Percentiles rank a stretch among this genome's conserved stretches.
Evolutionary conservation across 2,113 vertebrate genomes (phyloP).

Genomic region (Amblyornis subalaris): DNA sequence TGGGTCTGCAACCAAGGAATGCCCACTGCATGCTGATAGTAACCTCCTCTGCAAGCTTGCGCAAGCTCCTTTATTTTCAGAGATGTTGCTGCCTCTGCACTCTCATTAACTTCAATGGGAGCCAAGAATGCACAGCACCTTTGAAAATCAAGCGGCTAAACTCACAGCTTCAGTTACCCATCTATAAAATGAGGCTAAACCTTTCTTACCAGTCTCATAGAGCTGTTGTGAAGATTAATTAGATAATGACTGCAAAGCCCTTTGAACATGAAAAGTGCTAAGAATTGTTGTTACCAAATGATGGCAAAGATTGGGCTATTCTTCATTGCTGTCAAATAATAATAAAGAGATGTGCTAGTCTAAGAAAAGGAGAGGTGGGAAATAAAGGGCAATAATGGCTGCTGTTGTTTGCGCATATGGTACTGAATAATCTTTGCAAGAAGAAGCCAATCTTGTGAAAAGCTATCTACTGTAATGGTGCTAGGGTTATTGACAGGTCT

Average conservation of each 20-base stretch:
- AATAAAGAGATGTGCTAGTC: slow-evolving; percentile 55
- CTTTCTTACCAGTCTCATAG: slow-evolving; percentile 46
- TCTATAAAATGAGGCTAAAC: slow-evolving; percentile 47
- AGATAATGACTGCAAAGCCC: slow-evolving; percentile 56
- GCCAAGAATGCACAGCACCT: slow-evolving; percentile 34
- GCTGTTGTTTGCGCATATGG: slow-evolving; percentile 70
- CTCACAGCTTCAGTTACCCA: slow-evolving; percentile 40
- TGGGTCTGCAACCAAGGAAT: not conserved
- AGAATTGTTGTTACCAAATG: slow-evolving; percentile 64
- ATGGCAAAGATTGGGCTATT: slow-evolving; percentile 61
- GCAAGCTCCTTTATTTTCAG: not conserved
- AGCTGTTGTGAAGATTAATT: slow-evolving; percentile 62
- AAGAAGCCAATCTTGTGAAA: slow-evolving; percentile 71
- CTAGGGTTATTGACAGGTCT: slow-evolving; percentile 72
- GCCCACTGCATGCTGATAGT: not conserved
- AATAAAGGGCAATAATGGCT: slow-evolving; percentile 69
- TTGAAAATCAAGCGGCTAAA: slow-evolving; percentile 57
- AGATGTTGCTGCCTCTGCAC: not conserved
- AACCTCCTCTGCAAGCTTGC: not conserved
- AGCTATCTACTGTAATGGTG: slow-evolving; percentile 71
- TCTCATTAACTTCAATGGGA: slow-evolving; percentile 41
- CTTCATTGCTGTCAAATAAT: slow-evolving; percentile 63
- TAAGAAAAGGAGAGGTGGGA: slow-evolving; percentile 59
- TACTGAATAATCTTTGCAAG: slow-evolving; percentile 70
- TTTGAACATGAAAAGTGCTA: slow-evolving; percentile 52